Percentiles rank a stretch among this genome's conserved stretches.
phyloP scores from a whole-genome alignment of 2,797 vertebrate genomes.

The Lutjanus campechanus region DNA sequence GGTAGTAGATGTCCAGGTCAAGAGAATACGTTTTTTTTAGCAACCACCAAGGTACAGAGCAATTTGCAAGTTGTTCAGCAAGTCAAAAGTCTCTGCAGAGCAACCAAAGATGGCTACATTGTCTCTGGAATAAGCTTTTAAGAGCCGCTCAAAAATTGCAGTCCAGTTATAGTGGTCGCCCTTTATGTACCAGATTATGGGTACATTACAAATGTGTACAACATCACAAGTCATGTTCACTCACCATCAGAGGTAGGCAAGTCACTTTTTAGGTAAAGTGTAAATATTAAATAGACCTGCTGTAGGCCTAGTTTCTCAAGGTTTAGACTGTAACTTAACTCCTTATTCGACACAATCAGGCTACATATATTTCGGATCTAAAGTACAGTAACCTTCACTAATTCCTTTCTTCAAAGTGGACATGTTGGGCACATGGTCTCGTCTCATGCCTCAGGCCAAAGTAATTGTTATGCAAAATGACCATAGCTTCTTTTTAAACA shows the following conservation, averaged over 20 bases:
- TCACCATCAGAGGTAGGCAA: constrained; percentile 1
- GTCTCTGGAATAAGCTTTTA: too few relatives aligned
- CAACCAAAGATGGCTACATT: too few relatives aligned
- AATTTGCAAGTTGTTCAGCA: too few relatives aligned
- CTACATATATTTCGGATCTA: constrained; percentile 10
- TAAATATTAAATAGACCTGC: neutral
- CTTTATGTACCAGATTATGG: neutral
- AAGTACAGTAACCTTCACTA: neutral
- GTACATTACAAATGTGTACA: neutral
- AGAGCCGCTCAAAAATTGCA: too few relatives aligned
- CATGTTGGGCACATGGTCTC: constrained; percentile 20
- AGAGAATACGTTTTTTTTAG: too few relatives aligned
- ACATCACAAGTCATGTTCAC: neutral
- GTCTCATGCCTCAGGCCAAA: constrained; percentile 6
- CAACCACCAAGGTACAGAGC: too few relatives aligned
- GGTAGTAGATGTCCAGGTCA: too few relatives aligned
- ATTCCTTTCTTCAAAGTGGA: constrained; percentile 13
- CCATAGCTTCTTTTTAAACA: constrained; percentile 4
- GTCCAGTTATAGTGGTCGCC: neutral
- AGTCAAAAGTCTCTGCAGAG: too few relatives aligned
- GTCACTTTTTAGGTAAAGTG: too few relatives aligned
- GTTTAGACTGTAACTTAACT: neutral
- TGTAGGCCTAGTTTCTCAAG: neutral
- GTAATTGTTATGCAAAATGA: constrained; percentile 21
- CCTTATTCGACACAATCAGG: neutral